Percentiles rank a stretch among this genome's conserved stretches.
These are phyloP conservation scores for Leucoma salicis DNA, from an alignment of 2,888 invertebrate species.

Conservation along the genomic window DNA sequence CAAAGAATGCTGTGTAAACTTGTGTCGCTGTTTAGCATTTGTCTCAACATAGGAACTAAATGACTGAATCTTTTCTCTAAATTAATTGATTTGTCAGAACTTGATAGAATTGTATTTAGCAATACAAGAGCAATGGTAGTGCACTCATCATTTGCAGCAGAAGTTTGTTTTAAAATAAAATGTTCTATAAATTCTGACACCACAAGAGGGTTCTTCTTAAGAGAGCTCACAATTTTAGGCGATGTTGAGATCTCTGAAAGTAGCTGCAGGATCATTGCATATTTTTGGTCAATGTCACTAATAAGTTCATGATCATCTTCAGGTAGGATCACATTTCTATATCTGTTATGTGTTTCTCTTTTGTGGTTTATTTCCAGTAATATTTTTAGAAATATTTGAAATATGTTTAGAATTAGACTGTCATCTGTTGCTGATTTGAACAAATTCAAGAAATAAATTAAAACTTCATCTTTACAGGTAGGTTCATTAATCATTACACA, in stretches of 20 bases:
- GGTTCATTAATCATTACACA: slow-evolving; percentile 28
- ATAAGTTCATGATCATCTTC: slow-evolving; percentile 61
- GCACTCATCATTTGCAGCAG: slow-evolving; percentile 58
- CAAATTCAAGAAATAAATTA: slow-evolving; percentile 54
- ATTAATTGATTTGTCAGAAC: slow-evolving; percentile 38
- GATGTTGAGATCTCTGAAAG: slow-evolving; percentile 75
- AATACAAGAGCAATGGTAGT: slow-evolving; percentile 64
- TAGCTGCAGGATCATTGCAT: slow-evolving; percentile 71
- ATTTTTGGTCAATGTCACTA: slow-evolving; percentile 55
- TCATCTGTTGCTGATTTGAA: slow-evolving; percentile 45
- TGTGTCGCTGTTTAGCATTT: slow-evolving; percentile 41
- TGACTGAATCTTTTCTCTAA: slow-evolving; percentile 44
- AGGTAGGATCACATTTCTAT: slow-evolving; percentile 55
- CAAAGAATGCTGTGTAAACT: slow-evolving; percentile 54
- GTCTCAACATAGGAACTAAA: slow-evolving; percentile 53
- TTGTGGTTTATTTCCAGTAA: slow-evolving; percentile 49
- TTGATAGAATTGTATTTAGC: slow-evolving; percentile 63
- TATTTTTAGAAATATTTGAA: slow-evolving; percentile 53
- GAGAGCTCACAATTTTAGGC: slow-evolving; percentile 58
- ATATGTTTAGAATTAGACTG: slow-evolving; percentile 45
- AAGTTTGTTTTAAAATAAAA: slow-evolving; percentile 53
- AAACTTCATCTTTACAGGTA: slow-evolving; percentile 44
- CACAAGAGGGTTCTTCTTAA: slow-evolving; percentile 67
- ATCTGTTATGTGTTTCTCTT: slow-evolving; percentile 35
- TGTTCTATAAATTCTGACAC: slow-evolving; percentile 74